Conservation (phyloP, 1,140 invertebrate species). For the Ceratosolen fusciceps region DNA sequence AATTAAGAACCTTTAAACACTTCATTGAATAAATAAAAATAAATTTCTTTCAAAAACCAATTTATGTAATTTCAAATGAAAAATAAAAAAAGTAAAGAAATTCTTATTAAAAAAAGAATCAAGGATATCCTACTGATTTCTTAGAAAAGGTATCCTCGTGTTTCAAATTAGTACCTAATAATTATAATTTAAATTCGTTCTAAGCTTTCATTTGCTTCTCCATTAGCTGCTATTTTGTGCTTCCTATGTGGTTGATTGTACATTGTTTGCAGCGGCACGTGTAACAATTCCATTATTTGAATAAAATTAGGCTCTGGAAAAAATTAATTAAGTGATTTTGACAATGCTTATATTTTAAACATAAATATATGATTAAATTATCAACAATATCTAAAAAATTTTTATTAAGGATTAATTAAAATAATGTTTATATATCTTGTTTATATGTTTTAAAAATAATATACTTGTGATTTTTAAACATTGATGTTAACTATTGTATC, state of each 20-base stretch:
- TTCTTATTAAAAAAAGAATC: neutral
- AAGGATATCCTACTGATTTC: conserved; percentile 36
- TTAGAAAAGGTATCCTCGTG: conserved; percentile 51
- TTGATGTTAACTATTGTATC: too few species aligned
- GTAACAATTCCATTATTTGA: conserved; percentile 87
- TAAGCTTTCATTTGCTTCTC: conserved; percentile 63
- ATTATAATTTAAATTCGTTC: conserved; percentile 56
- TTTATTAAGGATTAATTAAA: too few species aligned
- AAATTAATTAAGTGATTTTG: neutral
- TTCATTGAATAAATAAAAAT: conserved; percentile 40
- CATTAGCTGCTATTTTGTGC: conserved; percentile 68
- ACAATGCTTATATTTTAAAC: too few species aligned
- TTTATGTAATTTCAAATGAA: conserved; percentile 27
- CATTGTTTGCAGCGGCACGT: conserved; percentile 85
- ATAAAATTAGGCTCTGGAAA: conserved; percentile 85
- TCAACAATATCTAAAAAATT: too few species aligned
- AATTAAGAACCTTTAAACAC: conserved; percentile 24
- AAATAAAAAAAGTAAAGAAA: conserved; percentile 33
- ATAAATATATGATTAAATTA: too few species aligned
- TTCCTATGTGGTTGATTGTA: conserved; percentile 73
- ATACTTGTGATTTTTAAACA: too few species aligned
- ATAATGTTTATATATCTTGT: too few species aligned
- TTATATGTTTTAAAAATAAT: too few species aligned
- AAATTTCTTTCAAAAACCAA: conserved; percentile 40
- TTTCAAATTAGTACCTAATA: conserved; percentile 55